Percentiles rank a stretch among this genome's conserved stretches.
Conservation (phyloP, 2,113 vertebrate genomes). For the Sialia sialis region DNA sequence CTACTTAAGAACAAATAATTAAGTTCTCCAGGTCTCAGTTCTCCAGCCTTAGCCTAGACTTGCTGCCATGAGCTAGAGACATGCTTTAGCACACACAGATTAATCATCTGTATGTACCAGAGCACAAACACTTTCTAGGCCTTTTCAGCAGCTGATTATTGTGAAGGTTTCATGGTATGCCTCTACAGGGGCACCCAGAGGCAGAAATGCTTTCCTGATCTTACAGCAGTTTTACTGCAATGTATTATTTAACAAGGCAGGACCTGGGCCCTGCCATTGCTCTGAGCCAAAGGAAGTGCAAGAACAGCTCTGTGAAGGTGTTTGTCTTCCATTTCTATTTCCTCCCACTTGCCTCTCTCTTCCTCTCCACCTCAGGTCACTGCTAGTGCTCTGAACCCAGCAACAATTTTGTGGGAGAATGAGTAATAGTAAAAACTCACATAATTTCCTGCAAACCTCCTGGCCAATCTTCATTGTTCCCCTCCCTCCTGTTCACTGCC, state of each 20-base stretch:
- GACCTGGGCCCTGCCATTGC: fast-evolving
- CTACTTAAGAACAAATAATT: neutral
- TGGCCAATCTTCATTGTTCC: neutral
- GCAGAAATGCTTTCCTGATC: neutral
- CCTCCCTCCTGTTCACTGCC: neutral
- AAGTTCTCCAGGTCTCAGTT: neutral
- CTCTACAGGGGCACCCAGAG: neutral
- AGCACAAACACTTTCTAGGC: neutral
- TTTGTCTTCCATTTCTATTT: neutral
- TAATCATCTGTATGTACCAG: neutral
- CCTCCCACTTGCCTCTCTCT: neutral
- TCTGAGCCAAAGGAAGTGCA: neutral
- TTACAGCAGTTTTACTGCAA: neutral
- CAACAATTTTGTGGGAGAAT: neutral
- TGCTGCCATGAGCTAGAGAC: neutral
- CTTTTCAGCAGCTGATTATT: neutral
- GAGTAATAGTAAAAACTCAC: neutral
- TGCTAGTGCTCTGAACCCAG: neutral
- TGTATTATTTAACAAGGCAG: neutral
- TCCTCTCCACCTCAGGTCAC: neutral
- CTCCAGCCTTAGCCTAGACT: neutral
- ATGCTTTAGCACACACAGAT: neutral
- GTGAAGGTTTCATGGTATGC: neutral
- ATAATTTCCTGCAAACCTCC: neutral
- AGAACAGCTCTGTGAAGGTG: neutral